These are phyloP conservation scores for Drosophila simulans DNA, from an alignment of 1,140 invertebrate genomes.

Conservation along the genomic window DNA sequence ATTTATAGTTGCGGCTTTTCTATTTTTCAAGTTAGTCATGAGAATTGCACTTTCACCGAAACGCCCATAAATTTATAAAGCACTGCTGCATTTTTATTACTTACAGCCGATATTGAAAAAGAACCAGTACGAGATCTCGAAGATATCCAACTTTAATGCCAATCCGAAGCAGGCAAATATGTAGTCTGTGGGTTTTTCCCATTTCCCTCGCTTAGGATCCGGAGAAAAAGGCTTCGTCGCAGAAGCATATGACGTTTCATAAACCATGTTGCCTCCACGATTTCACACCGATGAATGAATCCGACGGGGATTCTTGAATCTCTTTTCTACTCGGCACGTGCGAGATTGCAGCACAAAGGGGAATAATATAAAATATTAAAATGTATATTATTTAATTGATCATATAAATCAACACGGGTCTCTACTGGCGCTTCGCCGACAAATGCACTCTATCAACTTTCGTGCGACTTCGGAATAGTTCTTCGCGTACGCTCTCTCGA, in stretches of 20 bases:
- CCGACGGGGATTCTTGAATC: not conserved
- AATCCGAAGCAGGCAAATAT: conserved; percentile 68
- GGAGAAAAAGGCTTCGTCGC: conserved; percentile 71
- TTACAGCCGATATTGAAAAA: conserved; percentile 72
- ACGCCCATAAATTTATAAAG: too few relatives aligned
- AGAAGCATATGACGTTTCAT: conserved; percentile 74
- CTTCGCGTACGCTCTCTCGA: too few relatives aligned
- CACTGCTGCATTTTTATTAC: conserved; percentile 14
- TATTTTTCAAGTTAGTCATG: not conserved
- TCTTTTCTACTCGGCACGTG: not conserved
- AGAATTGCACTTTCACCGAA: too few relatives aligned
- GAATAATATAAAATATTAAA: conserved; percentile 2
- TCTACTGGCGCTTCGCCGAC: too few relatives aligned
- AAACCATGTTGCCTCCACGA: conserved; percentile 54
- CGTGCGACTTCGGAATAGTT: too few relatives aligned
- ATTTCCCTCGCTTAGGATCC: conserved; percentile 70
- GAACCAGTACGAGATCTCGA: conserved; percentile 52
- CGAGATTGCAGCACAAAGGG: not conserved
- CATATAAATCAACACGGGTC: too few relatives aligned
- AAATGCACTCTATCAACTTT: too few relatives aligned
- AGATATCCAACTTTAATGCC: conserved; percentile 67
- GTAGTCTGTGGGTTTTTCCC: conserved; percentile 72
- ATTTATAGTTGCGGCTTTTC: not conserved
- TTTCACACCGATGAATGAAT: too few relatives aligned
- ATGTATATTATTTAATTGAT: too few relatives aligned